Evolutionary conservation across 1,140 invertebrate species (phyloP).

Genomic region (Muscidifurax raptorellus): DNA sequence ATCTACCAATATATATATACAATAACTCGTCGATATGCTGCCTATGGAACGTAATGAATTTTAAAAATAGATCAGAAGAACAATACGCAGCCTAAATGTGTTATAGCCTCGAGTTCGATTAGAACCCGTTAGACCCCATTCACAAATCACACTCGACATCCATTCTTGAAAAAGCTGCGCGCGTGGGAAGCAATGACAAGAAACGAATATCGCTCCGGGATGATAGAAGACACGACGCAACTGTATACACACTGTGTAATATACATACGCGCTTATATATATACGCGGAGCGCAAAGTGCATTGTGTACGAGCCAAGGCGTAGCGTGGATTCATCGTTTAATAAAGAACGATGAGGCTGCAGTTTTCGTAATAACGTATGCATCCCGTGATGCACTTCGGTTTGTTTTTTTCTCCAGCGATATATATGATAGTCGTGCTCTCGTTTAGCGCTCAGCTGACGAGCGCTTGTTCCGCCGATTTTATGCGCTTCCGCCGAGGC

Average conservation of each 20-base stretch:
- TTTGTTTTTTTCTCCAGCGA: neutral
- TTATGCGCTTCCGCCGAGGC: neutral
- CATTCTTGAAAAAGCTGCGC: neutral
- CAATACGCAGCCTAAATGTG: too few species aligned
- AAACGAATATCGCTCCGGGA: neutral
- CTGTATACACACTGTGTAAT: too few species aligned
- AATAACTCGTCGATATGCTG: too few species aligned
- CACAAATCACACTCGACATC: neutral
- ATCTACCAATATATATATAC: too few species aligned
- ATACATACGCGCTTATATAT: too few species aligned
- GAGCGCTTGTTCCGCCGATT: neutral
- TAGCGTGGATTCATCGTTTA: neutral
- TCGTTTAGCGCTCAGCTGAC: neutral
- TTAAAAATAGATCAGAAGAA: too few species aligned
- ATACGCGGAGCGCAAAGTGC: neutral
- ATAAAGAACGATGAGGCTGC: neutral
- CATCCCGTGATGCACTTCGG: neutral
- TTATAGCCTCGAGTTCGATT: neutral
- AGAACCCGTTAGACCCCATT: neutral
- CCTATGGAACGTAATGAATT: too few species aligned
- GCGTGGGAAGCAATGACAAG: neutral
- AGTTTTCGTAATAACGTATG: neutral
- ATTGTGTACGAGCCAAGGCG: neutral
- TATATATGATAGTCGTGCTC: neutral
- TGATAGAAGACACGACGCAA: neutral